These are phyloP conservation scores for Schizotus pectinicornis DNA, from an alignment of 2,888 invertebrate genomes.

Conservation along the genomic window DNA sequence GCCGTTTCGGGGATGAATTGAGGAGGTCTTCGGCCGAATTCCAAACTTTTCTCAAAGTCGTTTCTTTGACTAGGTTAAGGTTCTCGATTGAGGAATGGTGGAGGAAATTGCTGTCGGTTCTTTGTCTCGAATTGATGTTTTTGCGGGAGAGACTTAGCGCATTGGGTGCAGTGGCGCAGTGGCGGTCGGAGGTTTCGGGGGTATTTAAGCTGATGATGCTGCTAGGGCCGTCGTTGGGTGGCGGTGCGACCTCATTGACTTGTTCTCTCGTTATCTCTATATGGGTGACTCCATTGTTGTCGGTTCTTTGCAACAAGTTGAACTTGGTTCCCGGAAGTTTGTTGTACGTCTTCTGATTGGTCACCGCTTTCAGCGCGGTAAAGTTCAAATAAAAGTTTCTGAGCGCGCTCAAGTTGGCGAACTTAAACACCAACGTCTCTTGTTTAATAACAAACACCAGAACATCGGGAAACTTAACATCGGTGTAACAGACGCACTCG, in stretches of 20 bases:
- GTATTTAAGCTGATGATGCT: constrained; percentile 57
- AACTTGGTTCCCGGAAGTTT: constrained; percentile 48
- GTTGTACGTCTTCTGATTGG: constrained; percentile 53
- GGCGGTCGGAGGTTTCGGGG: constrained; percentile 44
- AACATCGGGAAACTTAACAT: constrained; percentile 55
- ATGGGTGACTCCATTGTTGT: constrained; percentile 61
- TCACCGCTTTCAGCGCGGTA: constrained; percentile 55
- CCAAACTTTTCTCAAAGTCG: constrained; percentile 54
- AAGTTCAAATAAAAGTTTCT: constrained; percentile 54
- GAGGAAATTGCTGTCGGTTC: not conserved
- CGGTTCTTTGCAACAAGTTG: constrained; percentile 60
- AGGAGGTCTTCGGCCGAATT: constrained; percentile 56
- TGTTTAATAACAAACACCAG: constrained; percentile 55
- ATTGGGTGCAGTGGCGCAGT: no score
- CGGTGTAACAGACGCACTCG: constrained; percentile 58
- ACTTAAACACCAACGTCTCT: constrained; percentile 56
- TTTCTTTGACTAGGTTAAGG: constrained; percentile 34
- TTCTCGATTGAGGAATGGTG: constrained; percentile 11
- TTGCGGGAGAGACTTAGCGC: constrained; percentile 4
- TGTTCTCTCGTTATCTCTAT: constrained; percentile 57
- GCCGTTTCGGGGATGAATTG: constrained; percentile 47
- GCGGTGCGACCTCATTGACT: constrained; percentile 28
- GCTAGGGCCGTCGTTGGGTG: constrained; percentile 26
- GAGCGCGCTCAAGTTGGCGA: constrained; percentile 48
- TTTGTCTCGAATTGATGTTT: constrained; percentile 24